A percentile compares a stretch with the other conserved stretches of the same genome.
Evolutionary conservation across 2,888 invertebrate species (phyloP).

Genomic region (Deilephila porcellus): DNA sequence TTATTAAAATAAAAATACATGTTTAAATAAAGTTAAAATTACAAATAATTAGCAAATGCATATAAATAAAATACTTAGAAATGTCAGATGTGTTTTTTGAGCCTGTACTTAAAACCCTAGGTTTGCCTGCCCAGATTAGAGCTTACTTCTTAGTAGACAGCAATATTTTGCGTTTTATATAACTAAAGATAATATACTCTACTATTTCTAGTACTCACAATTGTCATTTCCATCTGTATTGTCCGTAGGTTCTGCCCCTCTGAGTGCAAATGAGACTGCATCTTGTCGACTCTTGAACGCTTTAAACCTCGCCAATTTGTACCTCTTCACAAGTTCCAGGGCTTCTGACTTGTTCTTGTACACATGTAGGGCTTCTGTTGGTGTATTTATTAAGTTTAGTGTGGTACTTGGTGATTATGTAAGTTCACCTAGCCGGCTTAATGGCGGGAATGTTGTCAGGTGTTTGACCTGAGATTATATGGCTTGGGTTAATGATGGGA

Average conservation of each 20-base stretch:
- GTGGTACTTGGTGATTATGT: neutral
- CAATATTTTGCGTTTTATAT: too few species aligned
- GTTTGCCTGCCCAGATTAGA: too few species aligned
- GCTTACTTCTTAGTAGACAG: too few species aligned
- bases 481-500: neutral
- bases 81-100: too few species aligned
- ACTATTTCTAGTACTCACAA: constrained; percentile 56
- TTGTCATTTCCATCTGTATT: constrained; percentile 76
- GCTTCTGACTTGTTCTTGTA: constrained; percentile 90
- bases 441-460: neutral
- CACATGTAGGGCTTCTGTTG: constrained; percentile 83
- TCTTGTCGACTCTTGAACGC: constrained; percentile 89
- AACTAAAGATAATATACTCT: too few species aligned
- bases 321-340: constrained; percentile 89
- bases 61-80: too few species aligned
- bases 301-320: constrained; percentile 92
- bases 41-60: too few species aligned
- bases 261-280: constrained; percentile 89
- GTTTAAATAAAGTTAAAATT: too few species aligned
- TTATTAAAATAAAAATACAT: too few species aligned
- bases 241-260: constrained; percentile 86
- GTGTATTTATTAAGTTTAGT: constrained; percentile 9
- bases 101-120: neutral
- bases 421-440: neutral
- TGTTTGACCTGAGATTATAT: neutral